Base-by-base conservation (phyloP, 1,140 invertebrate species). In the Stegodyphus dumicola region DNA sequence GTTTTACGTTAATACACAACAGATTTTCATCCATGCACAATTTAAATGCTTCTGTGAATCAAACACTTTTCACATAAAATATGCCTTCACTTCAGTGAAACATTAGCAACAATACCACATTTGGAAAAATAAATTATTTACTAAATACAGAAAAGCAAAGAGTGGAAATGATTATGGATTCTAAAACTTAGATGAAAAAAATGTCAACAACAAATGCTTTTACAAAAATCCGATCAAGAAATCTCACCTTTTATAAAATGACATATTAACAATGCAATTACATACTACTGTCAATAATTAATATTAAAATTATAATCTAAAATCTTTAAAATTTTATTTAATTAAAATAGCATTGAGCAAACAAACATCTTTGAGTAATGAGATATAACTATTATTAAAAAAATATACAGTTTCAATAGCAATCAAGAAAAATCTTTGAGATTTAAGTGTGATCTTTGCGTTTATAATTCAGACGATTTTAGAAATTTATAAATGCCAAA, bases 401-500 rank as follows among this genome's bases (percentile, higher is more conserved):
- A 49, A 54, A 17, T 75, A 33, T 75, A 33, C 17, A 15, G n/a
- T 56, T 54, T 53, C 53, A 18, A 65, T 48, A 71, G 17, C 56
- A 18, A 54, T n/a, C n/a, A 54, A 56, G 53, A 6, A 18, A 10
- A 33, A 33, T 33, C 33, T 33, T 33, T 33, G 33, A 33, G 33
- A 33, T 33, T 33, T 33, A 33, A 33, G 33, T 33, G 33, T 33
- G n/a, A n/a, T n/a, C n/a, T n/a, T n/a, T 33, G 33, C 3, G 33
- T 33, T 33, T 33, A 33, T 33, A 33, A 33, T 33, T 33, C 33
- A 33, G 33, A 33, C 1, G 33, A 33, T 33, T 33, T 33, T 33
- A 33, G 33, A 33, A 33, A 33, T 33, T 15, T 60, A 60, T 77
- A 65, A 65, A 77, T 64, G 60, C 54, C 48, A 65, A 77, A 77